phyloP scores from a whole-genome alignment of 2,888 invertebrate species.

The Leucoma salicis region DNA sequence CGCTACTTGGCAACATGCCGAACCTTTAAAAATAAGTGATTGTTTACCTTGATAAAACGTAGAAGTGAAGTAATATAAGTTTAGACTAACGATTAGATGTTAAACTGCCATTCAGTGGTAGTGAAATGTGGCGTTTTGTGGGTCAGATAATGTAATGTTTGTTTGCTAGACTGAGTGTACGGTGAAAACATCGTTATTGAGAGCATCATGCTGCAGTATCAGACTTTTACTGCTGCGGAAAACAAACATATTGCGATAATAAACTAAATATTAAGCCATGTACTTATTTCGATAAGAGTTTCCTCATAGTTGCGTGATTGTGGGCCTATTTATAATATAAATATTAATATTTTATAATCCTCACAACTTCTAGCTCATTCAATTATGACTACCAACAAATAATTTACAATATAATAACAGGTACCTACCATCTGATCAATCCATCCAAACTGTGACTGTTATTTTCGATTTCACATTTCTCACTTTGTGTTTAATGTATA shows the following conservation, averaged over 20 bases:
- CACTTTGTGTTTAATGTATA: too few species aligned
- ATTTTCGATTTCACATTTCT: too few species aligned
- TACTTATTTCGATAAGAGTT: constrained; percentile 13
- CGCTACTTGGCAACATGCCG: constrained; percentile 33
- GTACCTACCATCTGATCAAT: too few species aligned
- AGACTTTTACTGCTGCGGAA: constrained; percentile 1
- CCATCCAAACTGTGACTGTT: too few species aligned
- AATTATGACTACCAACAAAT: too few species aligned
- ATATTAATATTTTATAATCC: too few species aligned
- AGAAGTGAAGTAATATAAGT: constrained; percentile 33
- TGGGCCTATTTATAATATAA: too few species aligned
- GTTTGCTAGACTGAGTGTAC: constrained; percentile 39
- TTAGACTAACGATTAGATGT: constrained; percentile 6
- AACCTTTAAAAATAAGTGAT: constrained; percentile 29
- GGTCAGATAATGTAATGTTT: constrained; percentile 32
- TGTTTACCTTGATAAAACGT: constrained; percentile 46
- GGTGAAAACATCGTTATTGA: constrained; percentile 9
- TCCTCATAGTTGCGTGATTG: background rate
- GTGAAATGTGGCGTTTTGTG: constrained; percentile 7
- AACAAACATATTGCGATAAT: constrained; percentile 1
- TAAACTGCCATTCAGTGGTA: background rate
- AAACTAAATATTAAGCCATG: background rate
- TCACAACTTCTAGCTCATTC: too few species aligned
- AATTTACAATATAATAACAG: too few species aligned
- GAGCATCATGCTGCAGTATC: background rate